phyloP scores from a whole-genome alignment of 2,888 invertebrate species.

The Synanthedon formicaeformis region DNA sequence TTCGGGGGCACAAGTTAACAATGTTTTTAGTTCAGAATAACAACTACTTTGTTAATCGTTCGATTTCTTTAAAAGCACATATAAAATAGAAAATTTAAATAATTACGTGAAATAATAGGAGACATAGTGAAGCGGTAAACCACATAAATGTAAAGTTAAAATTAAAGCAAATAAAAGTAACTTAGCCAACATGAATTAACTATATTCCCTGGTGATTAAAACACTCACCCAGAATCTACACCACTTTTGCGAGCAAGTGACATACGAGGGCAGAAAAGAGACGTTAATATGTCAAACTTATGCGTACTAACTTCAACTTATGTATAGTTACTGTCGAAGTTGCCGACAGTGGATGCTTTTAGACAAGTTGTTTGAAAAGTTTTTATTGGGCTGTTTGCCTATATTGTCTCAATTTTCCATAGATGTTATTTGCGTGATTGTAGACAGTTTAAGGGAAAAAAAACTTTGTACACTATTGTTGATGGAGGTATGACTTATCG shows the following conservation, averaged over 20 bases:
- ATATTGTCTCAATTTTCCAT: too few relatives aligned
- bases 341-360: constrained; percentile 33
- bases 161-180: not conserved
- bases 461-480: too few relatives aligned
- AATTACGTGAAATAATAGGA: too few relatives aligned
- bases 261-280: constrained; percentile 41
- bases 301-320: constrained; percentile 45
- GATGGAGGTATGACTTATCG: too few relatives aligned
- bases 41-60: constrained; percentile 9
- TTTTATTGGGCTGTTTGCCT: constrained; percentile 18
- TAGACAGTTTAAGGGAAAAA: too few relatives aligned
- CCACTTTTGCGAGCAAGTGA: constrained; percentile 11
- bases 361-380: constrained; percentile 25
- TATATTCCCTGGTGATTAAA: constrained; percentile 41
- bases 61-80: not conserved
- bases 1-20: constrained; percentile 24
- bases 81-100: not conserved
- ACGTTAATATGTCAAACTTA: constrained; percentile 55
- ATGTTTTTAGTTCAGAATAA: constrained; percentile 34
- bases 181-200: constrained; percentile 25
- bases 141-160: too few relatives aligned
- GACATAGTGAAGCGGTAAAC: too few relatives aligned
- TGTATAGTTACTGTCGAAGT: constrained; percentile 43
- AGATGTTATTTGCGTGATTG: too few relatives aligned
- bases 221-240: not conserved